Evolutionary conservation across 2,797 vertebrate genomes (phyloP).

Genomic region (Mormyrus proboscirostris): DNA sequence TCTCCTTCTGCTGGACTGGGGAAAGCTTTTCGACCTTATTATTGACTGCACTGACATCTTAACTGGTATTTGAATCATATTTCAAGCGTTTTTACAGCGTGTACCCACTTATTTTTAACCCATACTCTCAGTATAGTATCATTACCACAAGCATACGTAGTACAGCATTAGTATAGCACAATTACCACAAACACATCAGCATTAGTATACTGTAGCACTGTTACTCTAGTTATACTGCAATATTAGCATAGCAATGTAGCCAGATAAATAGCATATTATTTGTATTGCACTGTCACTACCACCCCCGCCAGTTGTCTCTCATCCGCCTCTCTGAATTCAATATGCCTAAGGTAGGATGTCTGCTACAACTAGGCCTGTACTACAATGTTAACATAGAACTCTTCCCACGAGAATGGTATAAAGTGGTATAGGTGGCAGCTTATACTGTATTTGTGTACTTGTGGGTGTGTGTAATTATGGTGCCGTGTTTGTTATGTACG

Average conservation of each 20-base stretch:
- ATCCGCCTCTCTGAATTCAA: background rate
- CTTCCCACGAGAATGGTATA: background rate
- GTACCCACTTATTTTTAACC: background rate
- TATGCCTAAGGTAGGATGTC: background rate
- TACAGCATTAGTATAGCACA: background rate
- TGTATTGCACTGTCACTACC: background rate
- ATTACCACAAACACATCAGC: background rate
- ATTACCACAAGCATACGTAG: background rate
- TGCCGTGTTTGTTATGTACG: slow-evolving; percentile 42
- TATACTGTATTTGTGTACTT: background rate
- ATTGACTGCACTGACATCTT: background rate
- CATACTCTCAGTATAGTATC: background rate
- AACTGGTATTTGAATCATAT: background rate
- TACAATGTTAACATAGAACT: background rate
- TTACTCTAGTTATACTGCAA: background rate
- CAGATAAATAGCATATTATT: background rate
- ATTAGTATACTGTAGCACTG: background rate
- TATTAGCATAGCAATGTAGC: background rate
- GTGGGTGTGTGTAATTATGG: slow-evolving; percentile 31
- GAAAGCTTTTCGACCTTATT: background rate
- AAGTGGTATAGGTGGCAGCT: slow-evolving; percentile 12
- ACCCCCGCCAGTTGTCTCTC: too few species aligned
- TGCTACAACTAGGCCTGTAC: background rate
- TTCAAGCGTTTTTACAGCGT: background rate
- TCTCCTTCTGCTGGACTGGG: background rate